A percentile compares a stretch with the other conserved stretches of the same genome.
phyloP scores from a whole-genome alignment of 2,797 vertebrate species.

The Perdix hodgsoniae region DNA sequence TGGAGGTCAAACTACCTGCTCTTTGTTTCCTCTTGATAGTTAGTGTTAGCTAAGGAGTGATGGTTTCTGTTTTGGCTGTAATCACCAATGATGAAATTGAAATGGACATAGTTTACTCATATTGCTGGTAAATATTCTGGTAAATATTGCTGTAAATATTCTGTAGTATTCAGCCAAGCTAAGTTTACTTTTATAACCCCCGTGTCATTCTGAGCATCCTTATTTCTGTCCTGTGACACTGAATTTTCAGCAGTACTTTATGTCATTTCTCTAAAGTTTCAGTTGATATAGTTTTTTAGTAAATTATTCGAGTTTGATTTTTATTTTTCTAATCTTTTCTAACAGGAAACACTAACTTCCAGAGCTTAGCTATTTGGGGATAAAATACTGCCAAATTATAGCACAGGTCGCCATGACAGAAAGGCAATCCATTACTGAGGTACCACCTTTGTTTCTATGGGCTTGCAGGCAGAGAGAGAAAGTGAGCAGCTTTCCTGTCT shows the following conservation, averaged over 20 bases:
- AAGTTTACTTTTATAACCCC: neutral
- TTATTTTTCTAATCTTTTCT: neutral
- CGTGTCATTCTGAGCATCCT: neutral
- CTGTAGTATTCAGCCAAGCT: neutral
- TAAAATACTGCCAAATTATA: neutral
- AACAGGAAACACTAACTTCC: neutral
- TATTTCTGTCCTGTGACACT: neutral
- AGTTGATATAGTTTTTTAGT: neutral
- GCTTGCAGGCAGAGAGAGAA: neutral
- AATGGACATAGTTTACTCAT: neutral
- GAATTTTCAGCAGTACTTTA: neutral
- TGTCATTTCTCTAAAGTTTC: neutral
- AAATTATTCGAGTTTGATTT: neutral
- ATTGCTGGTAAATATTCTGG: neutral
- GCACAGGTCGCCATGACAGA: neutral
- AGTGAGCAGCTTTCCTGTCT: neutral
- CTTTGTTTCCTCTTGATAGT: neutral
- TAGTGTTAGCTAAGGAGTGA: neutral
- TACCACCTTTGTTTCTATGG: neutral
- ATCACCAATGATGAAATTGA: neutral
- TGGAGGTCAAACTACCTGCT: neutral
- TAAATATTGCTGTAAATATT: too few relatives aligned
- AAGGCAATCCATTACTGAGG: neutral
- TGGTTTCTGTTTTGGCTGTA: neutral
- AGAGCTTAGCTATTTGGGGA: neutral